Evolutionary conservation across 2,797 vertebrate genomes (phyloP), one percentile per base, ranked within the genome.

Genomic region (Phylloscopus collybita): DNA sequence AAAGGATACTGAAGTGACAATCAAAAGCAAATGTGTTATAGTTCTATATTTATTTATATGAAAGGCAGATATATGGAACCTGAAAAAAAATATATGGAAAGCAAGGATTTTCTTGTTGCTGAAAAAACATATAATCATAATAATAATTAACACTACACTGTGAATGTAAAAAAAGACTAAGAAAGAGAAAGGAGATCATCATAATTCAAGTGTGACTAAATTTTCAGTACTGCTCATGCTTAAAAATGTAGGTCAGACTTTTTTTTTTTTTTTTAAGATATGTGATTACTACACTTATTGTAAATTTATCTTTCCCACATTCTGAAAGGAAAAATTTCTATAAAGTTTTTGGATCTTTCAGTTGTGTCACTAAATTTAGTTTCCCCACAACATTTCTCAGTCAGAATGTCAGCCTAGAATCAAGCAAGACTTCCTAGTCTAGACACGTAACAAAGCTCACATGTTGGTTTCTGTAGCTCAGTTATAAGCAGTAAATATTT

Each of bases 1-100:
- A 97, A 96, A 91, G 74, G 80, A 97, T 90, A 86, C 44, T 94
- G 81, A 96, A 97, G 50, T 85, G 96, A 93, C 89, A 62, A 93
- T 96, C 92, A 95, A 87, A 95, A 96, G 36, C 92, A 97, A 95
- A 91, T 78, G 86, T 79, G 66, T 81, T 38, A 8, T 75, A 86
- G 70, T 90, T 95, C 81, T 89, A 36, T 94, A 87, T 96, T 96
- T 95, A 87, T 90, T 96, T 95, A 56, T 61, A 60, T 34, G 61
- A 82, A 69, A 83, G 42, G 25, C 13, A 66, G 50, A 84, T 90
- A 91, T 76, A 92, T 45, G 85, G 73, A 87, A 32, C 7, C 49
- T 92, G 59, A 95, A 94, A 87, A 11, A 92, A 84, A 95, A 86
- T 79, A 84, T 12, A 23, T 56, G 8, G 32, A 92, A 87, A 84